Conservation (phyloP, 2,797 vertebrate genomes). For the Sphaeramia orbicularis region DNA sequence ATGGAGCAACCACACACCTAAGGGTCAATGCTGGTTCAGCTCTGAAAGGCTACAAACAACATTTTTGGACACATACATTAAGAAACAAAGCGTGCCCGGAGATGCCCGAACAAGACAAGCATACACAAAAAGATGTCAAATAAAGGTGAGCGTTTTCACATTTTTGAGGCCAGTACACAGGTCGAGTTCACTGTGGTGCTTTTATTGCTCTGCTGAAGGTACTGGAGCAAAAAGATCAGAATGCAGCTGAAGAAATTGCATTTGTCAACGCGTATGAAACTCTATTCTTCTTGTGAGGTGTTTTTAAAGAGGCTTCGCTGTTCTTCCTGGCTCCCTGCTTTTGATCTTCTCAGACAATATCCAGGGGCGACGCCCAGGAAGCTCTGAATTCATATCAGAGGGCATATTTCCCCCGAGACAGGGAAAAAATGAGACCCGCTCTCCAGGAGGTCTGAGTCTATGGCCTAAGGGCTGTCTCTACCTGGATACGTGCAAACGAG, state of each 20-base stretch:
- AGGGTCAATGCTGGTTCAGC: slow-evolving; percentile 75
- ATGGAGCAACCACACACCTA: slow-evolving; percentile 58
- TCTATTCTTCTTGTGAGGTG: slow-evolving; percentile 56
- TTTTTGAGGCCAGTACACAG: slow-evolving; percentile 52
- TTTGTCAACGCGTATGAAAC: slow-evolving; percentile 64
- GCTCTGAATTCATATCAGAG: slow-evolving; percentile 82
- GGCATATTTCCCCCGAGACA: slow-evolving; percentile 85
- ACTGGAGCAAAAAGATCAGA: slow-evolving; percentile 61
- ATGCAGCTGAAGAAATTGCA: slow-evolving; percentile 60
- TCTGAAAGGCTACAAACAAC: slow-evolving; percentile 65
- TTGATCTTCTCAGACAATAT: slow-evolving; percentile 84
- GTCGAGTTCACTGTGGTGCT: slow-evolving; percentile 28
- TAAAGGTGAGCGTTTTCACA: slow-evolving; percentile 48
- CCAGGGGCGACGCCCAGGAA: slow-evolving; percentile 80
- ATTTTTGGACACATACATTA: slow-evolving; percentile 28
- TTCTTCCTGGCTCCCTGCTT: slow-evolving; percentile 67
- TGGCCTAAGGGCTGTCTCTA: slow-evolving; percentile 68
- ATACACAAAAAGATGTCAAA: slow-evolving; percentile 50
- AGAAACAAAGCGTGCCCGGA: slow-evolving; percentile 19
- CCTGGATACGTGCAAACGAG: slow-evolving; percentile 55
- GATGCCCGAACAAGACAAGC: slow-evolving; percentile 28
- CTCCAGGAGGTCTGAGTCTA: slow-evolving; percentile 71
- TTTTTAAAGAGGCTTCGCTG: slow-evolving; percentile 65
- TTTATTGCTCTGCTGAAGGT: slow-evolving; percentile 59
- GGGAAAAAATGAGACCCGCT: slow-evolving; percentile 82